Evolutionary conservation across 1,140 invertebrate genomes (phyloP).

Genomic region (Drosophila lowei): DNA sequence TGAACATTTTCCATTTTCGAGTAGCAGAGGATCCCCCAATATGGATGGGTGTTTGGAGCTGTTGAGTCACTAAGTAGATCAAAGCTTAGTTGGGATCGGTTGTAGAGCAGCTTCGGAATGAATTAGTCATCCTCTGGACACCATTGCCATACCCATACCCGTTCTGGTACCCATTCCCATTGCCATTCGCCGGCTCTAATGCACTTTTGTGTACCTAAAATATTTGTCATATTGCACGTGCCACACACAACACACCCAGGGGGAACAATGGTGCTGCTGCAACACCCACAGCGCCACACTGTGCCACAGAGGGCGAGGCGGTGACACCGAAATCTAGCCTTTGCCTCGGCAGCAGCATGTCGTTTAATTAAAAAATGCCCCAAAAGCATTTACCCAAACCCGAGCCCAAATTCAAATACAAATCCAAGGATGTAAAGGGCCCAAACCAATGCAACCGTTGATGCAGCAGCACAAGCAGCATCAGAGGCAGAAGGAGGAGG

Average conservation of each 20-base stretch:
- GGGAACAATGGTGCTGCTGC: constrained; percentile 11
- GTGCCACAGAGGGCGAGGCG: constrained; percentile 40
- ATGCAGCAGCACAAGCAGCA: constrained; percentile 47
- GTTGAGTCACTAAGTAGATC: too few relatives aligned
- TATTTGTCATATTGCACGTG: constrained; percentile 77
- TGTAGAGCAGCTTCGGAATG: not conserved
- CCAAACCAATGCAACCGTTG: constrained; percentile 40
- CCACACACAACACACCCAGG: constrained; percentile 15
- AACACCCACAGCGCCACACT: constrained; percentile 47
- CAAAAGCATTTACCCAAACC: constrained; percentile 76
- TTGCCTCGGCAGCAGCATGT: constrained; percentile 45
- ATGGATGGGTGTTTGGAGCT: too few relatives aligned
- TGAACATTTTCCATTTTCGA: too few relatives aligned
- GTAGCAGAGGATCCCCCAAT: too few relatives aligned
- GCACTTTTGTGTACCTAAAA: constrained; percentile 63
- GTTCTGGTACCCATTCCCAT: not conserved
- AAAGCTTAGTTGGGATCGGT: not conserved
- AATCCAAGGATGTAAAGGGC: constrained; percentile 27
- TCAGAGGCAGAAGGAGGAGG: not conserved
- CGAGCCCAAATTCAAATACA: not conserved
- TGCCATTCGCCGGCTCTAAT: not conserved
- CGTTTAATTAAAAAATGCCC: constrained; percentile 81
- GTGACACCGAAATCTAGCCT: constrained; percentile 67
- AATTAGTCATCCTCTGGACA: constrained; percentile 22
- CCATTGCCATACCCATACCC: not conserved